phyloP scores from a whole-genome alignment of 2,888 invertebrate genomes.

The Pseudococcus jackbeardsleyi region DNA sequence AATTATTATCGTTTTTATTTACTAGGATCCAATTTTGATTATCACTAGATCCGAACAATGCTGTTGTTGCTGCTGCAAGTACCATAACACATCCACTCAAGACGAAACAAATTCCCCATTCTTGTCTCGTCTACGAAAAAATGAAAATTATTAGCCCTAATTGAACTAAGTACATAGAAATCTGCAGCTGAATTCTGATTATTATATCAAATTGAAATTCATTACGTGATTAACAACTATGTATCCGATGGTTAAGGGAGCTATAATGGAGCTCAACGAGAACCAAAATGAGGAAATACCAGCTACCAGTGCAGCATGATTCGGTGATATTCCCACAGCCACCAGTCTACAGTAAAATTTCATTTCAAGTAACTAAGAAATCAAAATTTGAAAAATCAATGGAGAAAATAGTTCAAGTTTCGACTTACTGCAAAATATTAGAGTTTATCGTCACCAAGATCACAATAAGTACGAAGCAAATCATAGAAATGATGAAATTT shows the following conservation, averaged over 20 bases:
- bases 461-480: background rate
- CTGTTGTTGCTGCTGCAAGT: background rate
- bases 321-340: background rate
- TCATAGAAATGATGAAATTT: background rate
- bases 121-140: background rate
- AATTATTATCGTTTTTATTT: background rate
- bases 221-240: background rate
- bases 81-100: background rate
- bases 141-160: background rate
- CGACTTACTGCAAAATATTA: background rate
- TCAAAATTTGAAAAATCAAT: no score
- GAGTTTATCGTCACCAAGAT: background rate
- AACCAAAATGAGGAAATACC: background rate
- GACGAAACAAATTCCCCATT: background rate
- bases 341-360: background rate
- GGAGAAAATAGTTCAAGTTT: background rate
- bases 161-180: no score
- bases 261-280: background rate
- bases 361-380: background rate
- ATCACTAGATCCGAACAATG: background rate
- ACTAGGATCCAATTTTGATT: background rate
- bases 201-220: background rate
- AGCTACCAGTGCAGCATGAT: background rate
- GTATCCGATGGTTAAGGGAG: background rate
- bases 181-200: no score